A percentile compares a stretch with the other conserved stretches of the same genome.
These are phyloP conservation scores for Cacoxenus indagator DNA, from an alignment of 2,888 invertebrate genomes.

Conservation along the genomic window DNA sequence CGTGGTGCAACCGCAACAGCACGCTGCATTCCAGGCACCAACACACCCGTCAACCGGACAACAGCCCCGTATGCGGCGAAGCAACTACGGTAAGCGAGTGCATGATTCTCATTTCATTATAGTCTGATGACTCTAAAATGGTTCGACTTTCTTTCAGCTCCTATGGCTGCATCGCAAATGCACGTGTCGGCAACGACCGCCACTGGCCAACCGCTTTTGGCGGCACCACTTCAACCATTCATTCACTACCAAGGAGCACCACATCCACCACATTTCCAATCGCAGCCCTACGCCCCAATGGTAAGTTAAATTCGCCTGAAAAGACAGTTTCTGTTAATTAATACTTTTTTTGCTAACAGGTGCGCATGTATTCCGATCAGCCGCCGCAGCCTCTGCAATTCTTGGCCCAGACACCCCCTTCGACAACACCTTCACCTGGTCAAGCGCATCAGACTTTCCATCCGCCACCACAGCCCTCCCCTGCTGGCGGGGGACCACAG, in stretches of 20 bases:
- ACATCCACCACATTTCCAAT: constrained; percentile 72
- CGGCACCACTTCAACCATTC: constrained; percentile 82
- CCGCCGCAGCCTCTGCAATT: constrained; percentile 74
- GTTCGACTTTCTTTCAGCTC: constrained; percentile 12
- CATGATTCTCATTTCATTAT: background rate
- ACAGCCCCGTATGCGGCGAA: constrained; percentile 70
- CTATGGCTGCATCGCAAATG: constrained; percentile 78
- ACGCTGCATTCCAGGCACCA: constrained; percentile 65
- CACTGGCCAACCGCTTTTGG: constrained; percentile 87
- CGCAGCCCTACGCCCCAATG: constrained; percentile 70
- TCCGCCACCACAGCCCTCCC: constrained; percentile 75
- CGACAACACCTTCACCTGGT: constrained; percentile 74
- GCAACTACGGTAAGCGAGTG: constrained; percentile 62
- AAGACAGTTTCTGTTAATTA: background rate
- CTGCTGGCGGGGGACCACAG: constrained; percentile 74
- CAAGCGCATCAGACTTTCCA: constrained; percentile 75
- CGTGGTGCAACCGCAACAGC: constrained; percentile 66
- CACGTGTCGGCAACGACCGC: constrained; percentile 78
- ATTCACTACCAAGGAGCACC: constrained; percentile 77
- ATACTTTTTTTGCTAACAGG: constrained; percentile 53
- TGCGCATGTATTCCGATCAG: constrained; percentile 80
- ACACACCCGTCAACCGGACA: constrained; percentile 67
- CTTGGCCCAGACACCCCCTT: constrained; percentile 73
- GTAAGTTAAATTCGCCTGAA: constrained; percentile 62
- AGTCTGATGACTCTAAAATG: background rate